Evolutionary conservation across 2,113 vertebrate genomes (phyloP), one percentile per base, ranked within the genome.

Genomic region (Abramis brama): DNA sequence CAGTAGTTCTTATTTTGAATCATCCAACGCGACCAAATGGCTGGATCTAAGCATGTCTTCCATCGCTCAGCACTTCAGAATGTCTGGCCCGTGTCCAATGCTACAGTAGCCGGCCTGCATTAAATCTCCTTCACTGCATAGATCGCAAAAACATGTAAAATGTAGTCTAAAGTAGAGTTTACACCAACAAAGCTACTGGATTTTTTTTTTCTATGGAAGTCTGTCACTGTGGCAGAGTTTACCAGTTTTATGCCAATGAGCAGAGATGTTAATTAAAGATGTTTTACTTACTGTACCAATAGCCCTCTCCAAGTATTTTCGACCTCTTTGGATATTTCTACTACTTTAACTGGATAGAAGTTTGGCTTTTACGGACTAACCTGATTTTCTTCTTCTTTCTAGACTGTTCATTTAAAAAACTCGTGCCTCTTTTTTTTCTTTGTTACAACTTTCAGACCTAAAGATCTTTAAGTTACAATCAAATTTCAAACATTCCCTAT

Each of bases 1-100:
- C n/a, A 43, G 71, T 60, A 76, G 39, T 33, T 50, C 19, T n/a
- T 52, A 50, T 77, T 64, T 36, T 4, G 1, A 52, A 23, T 52
- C 55, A 75, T 8, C 55, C 70, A 23, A 83, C 19, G 66, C 45
- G 7, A 11, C 39, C 36, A 47, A 66, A 86, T 39, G 86, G 86
- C 84, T 36, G 71, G 59, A n/a, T 90, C 78, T 76, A 66, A 85
- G 70, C 85, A 33, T 83, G 85, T 84, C 57, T 89, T 89, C 91
- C 91, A 90, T 92, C 91, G 86, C 78, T 93, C 91, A 91, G 86
- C 88, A 89, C 83, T 74, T 87, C 82, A 90, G 89, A 88, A 86
- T 83, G 89, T 78, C 81, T 93, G 91, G 89, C 89, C 73, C 27
- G 0, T 25, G 62, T 87, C 89, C 89, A 91, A 74, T 13, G 25